These are phyloP conservation scores for Notodonta ziczac DNA, from an alignment of 2,888 invertebrate species.

Conservation along the genomic window DNA sequence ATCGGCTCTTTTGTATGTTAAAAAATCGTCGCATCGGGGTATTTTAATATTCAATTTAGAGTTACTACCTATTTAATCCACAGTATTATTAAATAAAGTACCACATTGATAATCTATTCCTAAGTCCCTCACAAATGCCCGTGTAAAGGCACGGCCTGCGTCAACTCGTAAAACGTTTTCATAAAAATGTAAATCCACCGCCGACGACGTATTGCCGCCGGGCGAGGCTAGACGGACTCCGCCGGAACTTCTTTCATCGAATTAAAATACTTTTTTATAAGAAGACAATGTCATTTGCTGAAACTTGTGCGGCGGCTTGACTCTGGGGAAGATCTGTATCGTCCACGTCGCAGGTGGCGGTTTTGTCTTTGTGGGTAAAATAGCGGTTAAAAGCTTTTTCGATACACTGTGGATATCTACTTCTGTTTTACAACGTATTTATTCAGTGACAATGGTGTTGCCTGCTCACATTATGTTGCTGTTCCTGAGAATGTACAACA, in stretches of 20 bases:
- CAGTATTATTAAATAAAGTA: neutral
- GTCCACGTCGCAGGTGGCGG: neutral
- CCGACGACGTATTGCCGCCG: constrained; percentile 73
- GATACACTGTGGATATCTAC: neutral
- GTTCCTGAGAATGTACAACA: too few species aligned
- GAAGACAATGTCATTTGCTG: constrained; percentile 47
- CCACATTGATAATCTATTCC: neutral
- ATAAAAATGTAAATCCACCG: constrained; percentile 80
- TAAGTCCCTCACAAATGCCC: constrained; percentile 15
- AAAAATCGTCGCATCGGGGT: too few species aligned
- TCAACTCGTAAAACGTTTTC: constrained; percentile 71
- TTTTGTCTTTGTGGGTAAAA: neutral
- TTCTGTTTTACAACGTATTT: too few species aligned
- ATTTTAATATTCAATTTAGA: too few species aligned
- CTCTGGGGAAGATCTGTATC: neutral
- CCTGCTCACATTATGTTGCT: too few species aligned
- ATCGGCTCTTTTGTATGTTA: too few species aligned
- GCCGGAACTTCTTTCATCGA: constrained; percentile 65
- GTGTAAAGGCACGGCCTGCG: constrained; percentile 40
- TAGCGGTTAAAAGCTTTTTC: constrained; percentile 1
- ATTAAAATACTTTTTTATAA: constrained; percentile 73
- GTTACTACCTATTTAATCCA: too few species aligned
- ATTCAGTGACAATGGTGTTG: too few species aligned
- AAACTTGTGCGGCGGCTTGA: neutral
- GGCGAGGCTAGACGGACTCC: constrained; percentile 50